phyloP scores from a whole-genome alignment of 2,113 vertebrate genomes.

The Sialia sialis region DNA sequence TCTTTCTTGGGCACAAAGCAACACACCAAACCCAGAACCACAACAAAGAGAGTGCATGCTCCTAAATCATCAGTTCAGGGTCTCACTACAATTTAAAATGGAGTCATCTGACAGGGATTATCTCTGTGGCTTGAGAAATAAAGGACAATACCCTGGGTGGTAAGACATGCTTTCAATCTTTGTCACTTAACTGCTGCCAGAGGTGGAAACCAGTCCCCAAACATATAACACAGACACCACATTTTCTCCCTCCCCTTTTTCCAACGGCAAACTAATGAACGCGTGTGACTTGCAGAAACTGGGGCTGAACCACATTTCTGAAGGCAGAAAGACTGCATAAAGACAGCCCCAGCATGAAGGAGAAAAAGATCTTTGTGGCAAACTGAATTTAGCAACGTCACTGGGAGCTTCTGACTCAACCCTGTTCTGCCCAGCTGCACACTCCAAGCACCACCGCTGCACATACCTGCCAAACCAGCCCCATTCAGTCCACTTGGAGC shows the following conservation, averaged over 20 bases:
- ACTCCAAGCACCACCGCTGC: background rate
- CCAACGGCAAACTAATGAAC: background rate
- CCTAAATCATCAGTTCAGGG: background rate
- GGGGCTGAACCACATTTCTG: background rate
- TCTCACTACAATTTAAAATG: background rate
- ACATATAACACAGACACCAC: background rate
- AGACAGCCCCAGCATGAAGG: background rate
- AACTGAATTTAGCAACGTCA: background rate
- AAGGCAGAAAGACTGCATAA: background rate
- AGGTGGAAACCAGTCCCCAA: background rate
- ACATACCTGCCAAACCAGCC: slow-evolving; percentile 19
- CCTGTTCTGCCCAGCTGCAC: background rate
- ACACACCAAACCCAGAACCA: background rate
- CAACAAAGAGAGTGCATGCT: background rate
- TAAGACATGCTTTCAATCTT: background rate
- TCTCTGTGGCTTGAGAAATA: background rate
- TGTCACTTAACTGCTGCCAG: background rate
- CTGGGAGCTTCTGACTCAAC: slow-evolving; percentile 16
- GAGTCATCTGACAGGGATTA: background rate
- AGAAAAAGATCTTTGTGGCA: slow-evolving; percentile 33
- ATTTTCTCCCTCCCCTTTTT: background rate
- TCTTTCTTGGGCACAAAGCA: background rate
- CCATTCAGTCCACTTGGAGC: background rate
- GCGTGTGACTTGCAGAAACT: accelerated
- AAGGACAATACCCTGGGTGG: background rate